phyloP scores from a whole-genome alignment of 2,888 invertebrate species.

The Tineola bisselliella region DNA sequence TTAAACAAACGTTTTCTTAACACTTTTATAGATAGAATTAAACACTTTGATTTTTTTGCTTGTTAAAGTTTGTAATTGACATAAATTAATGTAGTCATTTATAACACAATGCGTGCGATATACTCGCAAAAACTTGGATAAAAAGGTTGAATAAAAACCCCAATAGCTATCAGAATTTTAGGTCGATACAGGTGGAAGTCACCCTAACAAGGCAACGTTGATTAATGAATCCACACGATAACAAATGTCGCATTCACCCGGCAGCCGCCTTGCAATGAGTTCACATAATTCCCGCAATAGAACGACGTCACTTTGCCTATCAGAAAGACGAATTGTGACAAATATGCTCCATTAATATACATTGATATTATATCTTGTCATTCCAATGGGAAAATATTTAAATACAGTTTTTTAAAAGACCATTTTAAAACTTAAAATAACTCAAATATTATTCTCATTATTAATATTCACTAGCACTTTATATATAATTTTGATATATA shows the following conservation, averaged over 20 bases:
- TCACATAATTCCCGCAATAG: conserved; percentile 21
- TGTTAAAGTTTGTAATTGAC: too few species aligned
- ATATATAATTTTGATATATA: too few species aligned
- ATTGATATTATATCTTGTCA: not conserved
- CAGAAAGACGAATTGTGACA: conserved; percentile 25
- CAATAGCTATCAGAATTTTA: not conserved
- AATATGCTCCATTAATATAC: conserved; percentile 22
- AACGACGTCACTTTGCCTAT: conserved; percentile 18
- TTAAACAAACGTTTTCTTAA: too few species aligned
- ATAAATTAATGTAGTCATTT: not conserved
- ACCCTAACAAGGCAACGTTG: conserved; percentile 24
- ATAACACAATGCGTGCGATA: not conserved
- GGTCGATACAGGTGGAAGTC: not conserved
- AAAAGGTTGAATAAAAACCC: not conserved
- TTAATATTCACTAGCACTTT: too few species aligned
- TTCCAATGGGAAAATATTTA: not conserved
- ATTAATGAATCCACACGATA: conserved; percentile 46
- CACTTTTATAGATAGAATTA: too few species aligned
- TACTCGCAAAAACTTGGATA: not conserved
- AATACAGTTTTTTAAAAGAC: too few species aligned
- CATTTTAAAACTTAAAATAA: too few species aligned
- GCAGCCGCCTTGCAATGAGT: conserved; percentile 20
- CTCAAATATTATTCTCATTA: too few species aligned
- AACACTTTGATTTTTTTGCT: too few species aligned
- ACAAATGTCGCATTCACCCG: conserved; percentile 32